phyloP scores from a whole-genome alignment of 2,113 vertebrate species.

The Okapia johnstoni region DNA sequence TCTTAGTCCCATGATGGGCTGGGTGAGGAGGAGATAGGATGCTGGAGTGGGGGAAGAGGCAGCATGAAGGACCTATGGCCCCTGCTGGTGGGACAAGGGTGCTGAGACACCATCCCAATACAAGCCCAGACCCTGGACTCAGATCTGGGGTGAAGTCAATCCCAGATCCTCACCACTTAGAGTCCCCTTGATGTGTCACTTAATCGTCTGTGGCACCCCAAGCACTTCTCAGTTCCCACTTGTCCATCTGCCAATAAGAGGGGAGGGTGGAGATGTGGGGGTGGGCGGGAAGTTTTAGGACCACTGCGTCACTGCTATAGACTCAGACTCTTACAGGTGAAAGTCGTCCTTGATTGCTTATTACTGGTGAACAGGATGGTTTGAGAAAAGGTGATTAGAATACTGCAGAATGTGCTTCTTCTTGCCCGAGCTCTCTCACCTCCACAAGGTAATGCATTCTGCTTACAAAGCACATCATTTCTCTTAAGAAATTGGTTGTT shows the following conservation, averaged over 20 bases:
- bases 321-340: neutral
- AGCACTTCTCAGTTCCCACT: neutral
- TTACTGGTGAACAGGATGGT: neutral
- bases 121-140: neutral
- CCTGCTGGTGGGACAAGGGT: neutral
- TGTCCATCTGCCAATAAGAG: neutral
- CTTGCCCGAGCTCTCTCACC: neutral
- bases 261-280: neutral
- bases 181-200: neutral
- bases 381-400: neutral
- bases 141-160: neutral
- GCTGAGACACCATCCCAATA: too few relatives aligned
- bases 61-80: neutral
- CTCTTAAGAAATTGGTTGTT: neutral
- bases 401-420: neutral
- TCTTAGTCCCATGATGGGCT: neutral
- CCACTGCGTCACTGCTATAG: neutral
- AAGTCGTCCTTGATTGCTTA: neutral
- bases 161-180: neutral
- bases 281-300: neutral
- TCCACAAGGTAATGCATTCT: neutral
- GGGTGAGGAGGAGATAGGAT: neutral
- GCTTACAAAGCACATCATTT: neutral
- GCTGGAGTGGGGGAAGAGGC: rapidly evolving
- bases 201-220: neutral